phyloP scores from a whole-genome alignment of 2,797 vertebrate genomes.

The Sarcoramphus papa region DNA sequence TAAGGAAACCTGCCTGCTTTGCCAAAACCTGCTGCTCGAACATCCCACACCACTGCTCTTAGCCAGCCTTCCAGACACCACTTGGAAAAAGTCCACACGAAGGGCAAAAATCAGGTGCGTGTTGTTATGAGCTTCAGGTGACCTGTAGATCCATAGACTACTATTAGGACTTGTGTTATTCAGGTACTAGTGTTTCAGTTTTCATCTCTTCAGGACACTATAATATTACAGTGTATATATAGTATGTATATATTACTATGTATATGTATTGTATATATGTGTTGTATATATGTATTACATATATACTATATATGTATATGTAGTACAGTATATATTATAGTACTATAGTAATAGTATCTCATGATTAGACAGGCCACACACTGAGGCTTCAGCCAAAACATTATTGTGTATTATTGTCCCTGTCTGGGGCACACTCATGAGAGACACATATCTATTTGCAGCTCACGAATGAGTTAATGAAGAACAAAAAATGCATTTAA shows the following conservation, averaged over 20 bases:
- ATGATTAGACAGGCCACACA: neutral
- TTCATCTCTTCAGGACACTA: neutral
- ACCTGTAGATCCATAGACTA: neutral
- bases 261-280: neutral
- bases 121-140: neutral
- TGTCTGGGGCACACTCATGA: neutral
- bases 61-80: neutral
- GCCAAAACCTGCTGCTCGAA: neutral
- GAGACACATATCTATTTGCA: neutral
- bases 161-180: neutral
- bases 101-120: neutral
- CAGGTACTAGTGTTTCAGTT: neutral
- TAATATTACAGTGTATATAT: neutral
- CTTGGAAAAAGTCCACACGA: neutral
- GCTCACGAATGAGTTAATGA: neutral
- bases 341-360: neutral
- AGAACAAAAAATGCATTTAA: neutral
- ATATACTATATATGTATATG: neutral
- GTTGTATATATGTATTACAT: neutral
- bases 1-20: neutral
- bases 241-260: neutral
- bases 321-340: neutral
- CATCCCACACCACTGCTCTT: neutral
- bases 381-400: neutral
- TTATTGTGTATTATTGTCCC: neutral